Evolutionary conservation across 2,113 vertebrate genomes (phyloP), one percentile per base, ranked within the genome.

Genomic region (Odontesthes bonariensis): DNA sequence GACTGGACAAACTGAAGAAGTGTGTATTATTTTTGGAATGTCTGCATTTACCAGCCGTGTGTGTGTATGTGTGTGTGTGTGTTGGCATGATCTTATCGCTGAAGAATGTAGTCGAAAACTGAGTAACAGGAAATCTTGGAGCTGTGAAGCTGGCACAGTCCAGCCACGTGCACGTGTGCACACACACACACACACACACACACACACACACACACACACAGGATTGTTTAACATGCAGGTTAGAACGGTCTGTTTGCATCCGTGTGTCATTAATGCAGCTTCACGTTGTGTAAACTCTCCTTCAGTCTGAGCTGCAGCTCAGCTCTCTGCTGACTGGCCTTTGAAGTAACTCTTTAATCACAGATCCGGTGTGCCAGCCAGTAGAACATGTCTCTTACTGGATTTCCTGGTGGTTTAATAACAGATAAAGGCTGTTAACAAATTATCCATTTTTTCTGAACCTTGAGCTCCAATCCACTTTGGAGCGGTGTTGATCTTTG

Each of bases 111-210:
- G 82, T 51, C 81, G 85, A 92, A 89, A 89, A 76, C 76, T 72
- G 87, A 89, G 91, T 91, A 92, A 93, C 94, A 94, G 92, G 92
- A 94, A 94, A 86, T 85, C 84, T 77, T 75, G 60, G 64, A 65
- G 69, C n/a, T 35, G 68, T 70, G 65, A 72, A 65, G 75, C 61
- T 84, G 86, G 89, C 88, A 85, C 73, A 40, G 40, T 75, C 9
- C 61, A 56, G 49, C 11, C n/a, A 59, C 61, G 79, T n/a, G n/a
- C n/a, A n/a, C n/a, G n/a, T n/a, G n/a, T n/a, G n/a, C n/a, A n/a
- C n/a, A n/a, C n/a, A n/a, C n/a, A n/a, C n/a, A n/a, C n/a, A n/a
- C 55, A 55, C 73, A 53, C 54, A 72, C 61, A 70, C 32, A 69
- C 54, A 75, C 70, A 49, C 63, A 55, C 55, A 64, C 66, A 55